These are phyloP conservation scores for Leontocebus nigricollis DNA, from an alignment of 2,797 vertebrate species.

Conservation along the genomic window DNA sequence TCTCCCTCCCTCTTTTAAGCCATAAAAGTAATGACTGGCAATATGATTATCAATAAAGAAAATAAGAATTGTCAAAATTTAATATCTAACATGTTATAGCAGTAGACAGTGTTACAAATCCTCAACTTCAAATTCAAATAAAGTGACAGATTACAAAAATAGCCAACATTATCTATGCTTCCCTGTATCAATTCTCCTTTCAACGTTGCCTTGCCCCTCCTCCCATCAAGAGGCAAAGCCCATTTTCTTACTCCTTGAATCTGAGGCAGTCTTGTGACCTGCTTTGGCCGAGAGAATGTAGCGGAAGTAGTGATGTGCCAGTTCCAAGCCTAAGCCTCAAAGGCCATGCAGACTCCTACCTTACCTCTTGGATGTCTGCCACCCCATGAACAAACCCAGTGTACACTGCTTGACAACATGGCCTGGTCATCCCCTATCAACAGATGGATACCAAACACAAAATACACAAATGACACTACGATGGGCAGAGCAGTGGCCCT, in stretches of 20 bases:
- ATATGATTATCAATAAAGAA: not conserved
- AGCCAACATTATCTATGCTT: not conserved
- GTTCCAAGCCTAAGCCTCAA: not conserved
- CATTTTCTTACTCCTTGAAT: not conserved
- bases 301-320: not conserved
- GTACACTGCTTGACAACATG: not conserved
- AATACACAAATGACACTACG: not conserved
- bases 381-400: not conserved
- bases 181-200: not conserved
- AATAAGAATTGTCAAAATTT: not conserved
- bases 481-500: not conserved
- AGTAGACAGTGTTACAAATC: not conserved
- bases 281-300: not conserved
- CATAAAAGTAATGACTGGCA: not conserved
- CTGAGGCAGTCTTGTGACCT: not conserved
- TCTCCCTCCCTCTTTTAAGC: not conserved
- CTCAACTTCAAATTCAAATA: not conserved
- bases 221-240: not conserved
- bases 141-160: not conserved
- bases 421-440: not conserved
- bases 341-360: not conserved
- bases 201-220: not conserved
- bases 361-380: not conserved
- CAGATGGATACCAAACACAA: not conserved
- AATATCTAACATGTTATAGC: not conserved